Evolutionary conservation across 2,113 vertebrate genomes (phyloP).

Genomic region (Probosciger aterrimus): DNA sequence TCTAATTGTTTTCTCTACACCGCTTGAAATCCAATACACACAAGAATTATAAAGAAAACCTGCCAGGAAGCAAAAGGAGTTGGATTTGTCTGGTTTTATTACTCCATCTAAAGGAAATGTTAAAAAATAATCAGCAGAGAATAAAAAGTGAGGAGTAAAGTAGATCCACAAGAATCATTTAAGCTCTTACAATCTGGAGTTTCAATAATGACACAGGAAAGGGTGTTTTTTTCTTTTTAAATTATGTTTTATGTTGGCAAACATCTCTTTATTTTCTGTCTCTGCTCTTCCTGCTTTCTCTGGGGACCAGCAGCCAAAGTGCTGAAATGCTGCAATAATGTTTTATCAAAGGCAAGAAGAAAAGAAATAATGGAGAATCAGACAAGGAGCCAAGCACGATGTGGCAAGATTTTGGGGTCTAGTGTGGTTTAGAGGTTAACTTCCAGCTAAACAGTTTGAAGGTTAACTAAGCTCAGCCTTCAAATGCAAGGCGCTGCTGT

Average conservation of each 20-base stretch:
- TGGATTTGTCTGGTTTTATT: neutral
- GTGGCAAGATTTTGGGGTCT: neutral
- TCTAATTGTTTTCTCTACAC: neutral
- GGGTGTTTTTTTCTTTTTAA: neutral
- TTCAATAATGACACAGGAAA: slow-evolving; percentile 24
- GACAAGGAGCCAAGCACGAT: neutral
- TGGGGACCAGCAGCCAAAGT: neutral
- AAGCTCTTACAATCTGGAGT: neutral
- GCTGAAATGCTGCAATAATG: neutral
- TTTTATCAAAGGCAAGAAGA: slow-evolving; percentile 37
- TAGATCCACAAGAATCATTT: neutral
- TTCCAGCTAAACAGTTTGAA: neutral
- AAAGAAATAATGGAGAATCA: slow-evolving; percentile 11
- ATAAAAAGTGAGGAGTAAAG: neutral
- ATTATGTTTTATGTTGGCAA: slow-evolving; percentile 28
- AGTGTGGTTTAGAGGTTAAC: neutral
- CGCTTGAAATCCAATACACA: neutral
- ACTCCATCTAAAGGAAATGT: slow-evolving; percentile 2
- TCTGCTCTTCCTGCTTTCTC: slow-evolving; percentile 14
- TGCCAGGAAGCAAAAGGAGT: neutral
- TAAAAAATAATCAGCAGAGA: slow-evolving; percentile 17
- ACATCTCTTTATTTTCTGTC: slow-evolving; percentile 37
- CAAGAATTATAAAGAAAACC: neutral
- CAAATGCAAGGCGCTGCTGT: neutral
- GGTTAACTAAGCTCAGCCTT: neutral